These are phyloP conservation scores for Pedicia rivosa DNA, from an alignment of 2,888 invertebrate species.

Conservation along the genomic window DNA sequence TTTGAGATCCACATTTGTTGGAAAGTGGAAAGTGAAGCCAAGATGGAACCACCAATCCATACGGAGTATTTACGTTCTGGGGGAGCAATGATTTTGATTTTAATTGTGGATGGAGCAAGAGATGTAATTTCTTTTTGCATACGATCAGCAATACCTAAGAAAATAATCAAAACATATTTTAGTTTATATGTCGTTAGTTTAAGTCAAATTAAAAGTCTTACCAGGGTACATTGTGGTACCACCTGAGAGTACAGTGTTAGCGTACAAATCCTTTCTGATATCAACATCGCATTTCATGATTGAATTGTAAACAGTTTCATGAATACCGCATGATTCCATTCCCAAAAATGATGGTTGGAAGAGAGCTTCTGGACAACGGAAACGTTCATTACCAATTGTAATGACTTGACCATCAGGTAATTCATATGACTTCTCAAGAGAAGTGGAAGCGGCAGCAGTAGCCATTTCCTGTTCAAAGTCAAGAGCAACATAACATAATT, in stretches of 20 bases:
- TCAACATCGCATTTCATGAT: constrained; percentile 96
- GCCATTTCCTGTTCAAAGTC: constrained; percentile 94
- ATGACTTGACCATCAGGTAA: constrained; percentile 86
- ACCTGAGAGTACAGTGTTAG: constrained; percentile 82
- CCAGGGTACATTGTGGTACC: constrained; percentile 81
- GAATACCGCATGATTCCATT: constrained; percentile 76
- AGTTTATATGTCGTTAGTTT: neutral
- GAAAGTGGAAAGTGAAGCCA: constrained; percentile 83
- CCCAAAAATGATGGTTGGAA: constrained; percentile 84
- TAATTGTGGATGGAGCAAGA: constrained; percentile 79
- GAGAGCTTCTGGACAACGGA: constrained; percentile 90
- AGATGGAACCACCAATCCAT: constrained; percentile 86
- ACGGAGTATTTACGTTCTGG: constrained; percentile 91
- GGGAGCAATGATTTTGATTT: constrained; percentile 87
- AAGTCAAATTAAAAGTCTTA: constrained; percentile 8
- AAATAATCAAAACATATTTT: neutral
- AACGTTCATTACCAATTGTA: constrained; percentile 83
- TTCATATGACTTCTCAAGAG: constrained; percentile 89
- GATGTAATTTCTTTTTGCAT: constrained; percentile 89
- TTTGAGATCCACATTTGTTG: constrained; percentile 95
- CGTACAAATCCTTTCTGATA: constrained; percentile 85
- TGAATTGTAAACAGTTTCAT: constrained; percentile 89
- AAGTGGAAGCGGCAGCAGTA: constrained; percentile 78
- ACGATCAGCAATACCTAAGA: constrained; percentile 68
- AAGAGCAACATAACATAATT: constrained; percentile 77